Conservation (phyloP, 2,888 invertebrate species). For the Rotaria macrura region DNA sequence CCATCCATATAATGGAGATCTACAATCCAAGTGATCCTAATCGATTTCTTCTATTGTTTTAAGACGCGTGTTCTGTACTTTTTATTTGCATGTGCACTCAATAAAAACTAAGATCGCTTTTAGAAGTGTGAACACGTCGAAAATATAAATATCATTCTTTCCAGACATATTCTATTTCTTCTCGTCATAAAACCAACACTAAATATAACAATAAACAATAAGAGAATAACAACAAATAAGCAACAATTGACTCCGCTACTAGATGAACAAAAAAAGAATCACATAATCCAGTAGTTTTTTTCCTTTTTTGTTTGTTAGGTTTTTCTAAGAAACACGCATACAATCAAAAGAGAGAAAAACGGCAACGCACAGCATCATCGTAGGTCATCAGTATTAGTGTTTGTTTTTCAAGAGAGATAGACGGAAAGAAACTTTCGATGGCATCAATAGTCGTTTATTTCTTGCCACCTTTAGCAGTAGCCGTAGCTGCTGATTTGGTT, state of each 20-base stretch:
- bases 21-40: no score
- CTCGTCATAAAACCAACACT: neutral
- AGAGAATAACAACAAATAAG: neutral
- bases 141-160: neutral
- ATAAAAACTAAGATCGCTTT: neutral
- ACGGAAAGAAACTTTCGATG: neutral
- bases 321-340: neutral
- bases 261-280: neutral
- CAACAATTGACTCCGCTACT: neutral
- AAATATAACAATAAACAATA: neutral
- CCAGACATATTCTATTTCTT: neutral
- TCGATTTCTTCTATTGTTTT: neutral
- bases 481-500: constrained; percentile 97
- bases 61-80: neutral
- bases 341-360: neutral
- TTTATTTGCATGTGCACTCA: neutral
- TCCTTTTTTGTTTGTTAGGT: neutral
- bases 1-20: no score
- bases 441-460: neutral
- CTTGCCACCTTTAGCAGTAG: constrained; percentile 43
- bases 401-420: neutral
- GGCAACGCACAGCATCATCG: neutral
- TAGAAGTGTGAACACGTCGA: neutral
- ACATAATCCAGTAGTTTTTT: neutral
- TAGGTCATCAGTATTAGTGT: neutral